Evolutionary conservation across 1,140 invertebrate genomes (phyloP).

Genomic region (Teleopsis dalmanni): DNA sequence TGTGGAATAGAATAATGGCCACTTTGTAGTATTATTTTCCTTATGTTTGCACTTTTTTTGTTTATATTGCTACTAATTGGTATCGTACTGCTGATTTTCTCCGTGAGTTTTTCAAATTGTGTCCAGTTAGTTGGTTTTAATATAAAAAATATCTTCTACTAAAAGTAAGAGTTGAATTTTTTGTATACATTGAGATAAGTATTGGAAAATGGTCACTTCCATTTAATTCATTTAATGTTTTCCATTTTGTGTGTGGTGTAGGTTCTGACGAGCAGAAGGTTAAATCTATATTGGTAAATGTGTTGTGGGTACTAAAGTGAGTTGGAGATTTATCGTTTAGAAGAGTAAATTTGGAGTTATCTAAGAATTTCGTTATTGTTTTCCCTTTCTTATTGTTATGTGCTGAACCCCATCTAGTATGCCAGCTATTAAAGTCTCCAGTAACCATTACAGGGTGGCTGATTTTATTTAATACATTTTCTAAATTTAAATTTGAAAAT

Average conservation of each 20-base stretch:
- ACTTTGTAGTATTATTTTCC: not conserved
- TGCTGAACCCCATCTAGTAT: conserved; percentile 10
- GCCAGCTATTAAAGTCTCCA: conserved; percentile 15
- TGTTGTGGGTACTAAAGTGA: conserved; percentile 3
- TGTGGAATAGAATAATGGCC: conserved; percentile 6
- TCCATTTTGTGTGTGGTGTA: conserved; percentile 3
- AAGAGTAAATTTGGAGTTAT: conserved; percentile 5
- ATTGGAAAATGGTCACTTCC: conserved; percentile 17
- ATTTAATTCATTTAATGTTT: conserved; percentile 12
- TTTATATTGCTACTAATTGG: not conserved
- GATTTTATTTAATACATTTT: conserved; percentile 5
- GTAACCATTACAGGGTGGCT: conserved; percentile 2
- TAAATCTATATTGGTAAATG: conserved; percentile 8
- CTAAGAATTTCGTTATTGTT: conserved; percentile 4
- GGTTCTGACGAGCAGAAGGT: conserved; percentile 3
- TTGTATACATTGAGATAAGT: conserved; percentile 8
- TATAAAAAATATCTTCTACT: not conserved
- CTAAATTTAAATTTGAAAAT: conserved; percentile 5
- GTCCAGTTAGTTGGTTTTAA: not conserved
- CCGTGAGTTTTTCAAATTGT: not conserved
- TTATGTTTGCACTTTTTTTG: conserved; percentile 2
- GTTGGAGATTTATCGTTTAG: conserved; percentile 11
- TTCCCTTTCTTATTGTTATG: conserved; percentile 11
- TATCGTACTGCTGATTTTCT: not conserved
- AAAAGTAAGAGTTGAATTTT: not conserved